Base-by-base conservation (phyloP, 2,888 invertebrate species). In the Synanthedon vespiformis region DNA sequence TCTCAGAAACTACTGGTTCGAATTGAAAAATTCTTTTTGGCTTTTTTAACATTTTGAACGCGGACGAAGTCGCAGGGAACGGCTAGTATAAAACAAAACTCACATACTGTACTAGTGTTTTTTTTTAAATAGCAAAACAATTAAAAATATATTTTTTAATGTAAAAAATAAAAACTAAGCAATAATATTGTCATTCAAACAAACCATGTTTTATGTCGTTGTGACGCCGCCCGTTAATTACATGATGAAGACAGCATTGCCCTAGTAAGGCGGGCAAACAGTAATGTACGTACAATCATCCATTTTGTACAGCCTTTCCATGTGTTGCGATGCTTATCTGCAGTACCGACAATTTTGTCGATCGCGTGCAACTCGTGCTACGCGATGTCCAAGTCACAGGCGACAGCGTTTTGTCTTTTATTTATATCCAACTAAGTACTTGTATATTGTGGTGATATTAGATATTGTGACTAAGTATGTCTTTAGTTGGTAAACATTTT, bases 251-350 rank as follows among this genome's bases (percentile, higher is more conserved):
- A 67, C 64, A 63, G 61, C 60, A 55, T 52, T 34, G 48, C 52
- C 48, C 49, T 55, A 44, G 44, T 44, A 44, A 44, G 54, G 54
- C 55, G 40, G 54, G 54, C 54, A 54, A 58, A 58, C 61, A 58
- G 52, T 57, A 59, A 63, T 34, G 53, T 34, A 58, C 58, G 22
- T 50, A 58, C 58, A 57, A 59, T 62, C 60, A 57, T 58, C 62
- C 63, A 61, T 62, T 68, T 63, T 64, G 62, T 69, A 65, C 67
- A 63, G 62, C 65, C 63, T 64, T 65, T 70, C 64, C 70, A 62
- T 69, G 67, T 71, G 71, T 65, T 62, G 62, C 55, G 75, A 74
- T 76, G 67, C 69, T 74, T 77, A 77, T 77, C 77, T 56, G 60
- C 60, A 48, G 53, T 60, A 59, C 59, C 58, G 63, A 64, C 67